These are phyloP conservation scores for Tridacna gigas DNA, from an alignment of 2,888 invertebrate species.

Conservation along the genomic window DNA sequence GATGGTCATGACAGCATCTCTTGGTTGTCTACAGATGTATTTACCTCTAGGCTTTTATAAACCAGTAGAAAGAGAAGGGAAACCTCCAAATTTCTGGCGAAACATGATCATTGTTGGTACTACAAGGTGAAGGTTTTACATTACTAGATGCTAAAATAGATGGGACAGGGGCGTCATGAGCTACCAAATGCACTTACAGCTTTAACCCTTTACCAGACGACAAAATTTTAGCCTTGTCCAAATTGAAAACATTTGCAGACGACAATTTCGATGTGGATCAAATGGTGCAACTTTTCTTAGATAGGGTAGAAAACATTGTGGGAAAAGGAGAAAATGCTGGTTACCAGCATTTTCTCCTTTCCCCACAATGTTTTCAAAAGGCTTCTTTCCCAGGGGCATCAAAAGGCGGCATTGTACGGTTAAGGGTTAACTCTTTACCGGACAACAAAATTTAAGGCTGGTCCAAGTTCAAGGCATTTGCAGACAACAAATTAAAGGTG, in stretches of 20 bases:
- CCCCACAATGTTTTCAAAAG: neutral
- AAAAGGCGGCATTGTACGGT: neutral
- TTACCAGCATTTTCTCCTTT: neutral
- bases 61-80: conserved; percentile 84
- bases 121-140: conserved; percentile 87
- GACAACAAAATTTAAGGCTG: too few relatives aligned
- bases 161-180: too few relatives aligned
- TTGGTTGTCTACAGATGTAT: conserved; percentile 89
- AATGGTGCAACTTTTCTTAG: neutral
- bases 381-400: neutral
- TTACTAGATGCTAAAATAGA: too few relatives aligned
- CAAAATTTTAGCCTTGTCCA: too few relatives aligned
- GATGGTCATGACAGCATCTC: conserved; percentile 90
- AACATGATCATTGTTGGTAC: conserved; percentile 91
- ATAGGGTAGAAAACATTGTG: neutral
- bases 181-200: too few relatives aligned
- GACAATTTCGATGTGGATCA: too few relatives aligned
- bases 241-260: too few relatives aligned
- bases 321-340: neutral
- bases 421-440: neutral
- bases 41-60: conserved; percentile 90
- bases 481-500: too few relatives aligned
- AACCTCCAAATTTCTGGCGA: conserved; percentile 89
- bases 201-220: too few relatives aligned
- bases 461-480: too few relatives aligned